Percentiles rank a stretch among this genome's conserved stretches.
These are phyloP conservation scores for Drosophila mauritiana DNA, from an alignment of 1,140 invertebrate genomes.

Conservation along the genomic window DNA sequence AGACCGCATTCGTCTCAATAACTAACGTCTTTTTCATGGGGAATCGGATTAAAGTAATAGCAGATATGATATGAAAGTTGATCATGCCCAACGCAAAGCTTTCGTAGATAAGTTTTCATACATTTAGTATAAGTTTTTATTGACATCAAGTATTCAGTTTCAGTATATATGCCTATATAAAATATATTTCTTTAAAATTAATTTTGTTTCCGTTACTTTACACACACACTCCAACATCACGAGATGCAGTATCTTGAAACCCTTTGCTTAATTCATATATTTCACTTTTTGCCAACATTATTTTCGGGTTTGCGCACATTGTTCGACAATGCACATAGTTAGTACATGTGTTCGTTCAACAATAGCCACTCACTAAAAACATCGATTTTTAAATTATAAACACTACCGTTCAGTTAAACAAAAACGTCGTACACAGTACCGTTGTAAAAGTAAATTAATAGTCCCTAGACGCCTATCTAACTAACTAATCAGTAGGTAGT, in stretches of 20 bases:
- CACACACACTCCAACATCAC: slow-evolving; percentile 57
- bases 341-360: slow-evolving; percentile 35
- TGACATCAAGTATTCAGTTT: slow-evolving; percentile 81
- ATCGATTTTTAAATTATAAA: slow-evolving; percentile 40
- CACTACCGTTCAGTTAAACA: slow-evolving; percentile 54
- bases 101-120: slow-evolving; percentile 20
- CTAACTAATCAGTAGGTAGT: slow-evolving; percentile 59
- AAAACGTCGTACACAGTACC: slow-evolving; percentile 68
- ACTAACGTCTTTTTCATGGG: background rate
- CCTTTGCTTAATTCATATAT: slow-evolving; percentile 24
- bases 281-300: slow-evolving; percentile 35
- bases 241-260: slow-evolving; percentile 42
- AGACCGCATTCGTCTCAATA: slow-evolving; percentile 28
- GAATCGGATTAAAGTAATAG: background rate
- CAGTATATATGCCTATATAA: slow-evolving; percentile 71
- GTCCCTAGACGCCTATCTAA: slow-evolving; percentile 47
- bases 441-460: slow-evolving; percentile 53
- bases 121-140: slow-evolving; percentile 80
- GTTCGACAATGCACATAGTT: slow-evolving; percentile 55
- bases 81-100: background rate
- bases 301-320: slow-evolving; percentile 30
- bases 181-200: slow-evolving; percentile 81
- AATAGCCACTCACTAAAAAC: slow-evolving; percentile 40
- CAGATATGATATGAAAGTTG: background rate
- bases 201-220: slow-evolving; percentile 68